Base-by-base conservation (phyloP, 2,113 vertebrate genomes). In the Butorides virescens region DNA sequence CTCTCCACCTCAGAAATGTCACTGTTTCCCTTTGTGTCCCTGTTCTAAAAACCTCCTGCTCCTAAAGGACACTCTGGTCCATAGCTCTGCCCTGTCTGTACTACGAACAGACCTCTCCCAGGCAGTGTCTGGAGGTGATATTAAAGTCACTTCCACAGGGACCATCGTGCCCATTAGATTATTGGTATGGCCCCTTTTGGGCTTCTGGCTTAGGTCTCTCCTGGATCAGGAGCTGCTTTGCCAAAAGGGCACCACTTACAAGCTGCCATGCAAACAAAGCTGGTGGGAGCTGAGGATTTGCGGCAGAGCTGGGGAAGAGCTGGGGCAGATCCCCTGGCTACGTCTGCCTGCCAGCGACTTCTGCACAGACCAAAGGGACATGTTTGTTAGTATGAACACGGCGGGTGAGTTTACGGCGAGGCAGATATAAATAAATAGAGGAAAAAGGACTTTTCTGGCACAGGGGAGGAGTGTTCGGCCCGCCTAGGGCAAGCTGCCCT, bases 371-470 rank as follows among this genome's bases (percentile, higher is more conserved):
- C 55, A 32, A 16, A 55, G 82, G 61, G 86, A 49, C 0, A 42
- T 86, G 90, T 87, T 87, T 89, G 95, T 94, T 79, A 80, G 59
- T 77, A 44, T 7, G 67, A 96, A 2, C 81, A 90, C 2, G 5
- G 39, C 10, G 42, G 85, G 75, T 80, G 88, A 94, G 86, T 94
- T 95, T 88, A 94, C 79, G 90, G 75, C 26, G 0, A 22, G 59
- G 4, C 2, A 15, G 68, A 84, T 93, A 80, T 86, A 96, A 97
- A 97, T 92, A 96, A 96, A 95, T 1, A 88, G 88, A 86, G 39
- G 88, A 25, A 62, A 86, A 95, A 88, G 82, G 86, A 92, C 83
- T 97, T 94, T 88, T 72, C 59, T 82, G 76, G 59, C 56, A 19
- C 0, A 22, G 81, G 55, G 66, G 62, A 88, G 62, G 3, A 0